phyloP scores from a whole-genome alignment of 2,113 vertebrate species.

The Peromyscus maniculatus region DNA sequence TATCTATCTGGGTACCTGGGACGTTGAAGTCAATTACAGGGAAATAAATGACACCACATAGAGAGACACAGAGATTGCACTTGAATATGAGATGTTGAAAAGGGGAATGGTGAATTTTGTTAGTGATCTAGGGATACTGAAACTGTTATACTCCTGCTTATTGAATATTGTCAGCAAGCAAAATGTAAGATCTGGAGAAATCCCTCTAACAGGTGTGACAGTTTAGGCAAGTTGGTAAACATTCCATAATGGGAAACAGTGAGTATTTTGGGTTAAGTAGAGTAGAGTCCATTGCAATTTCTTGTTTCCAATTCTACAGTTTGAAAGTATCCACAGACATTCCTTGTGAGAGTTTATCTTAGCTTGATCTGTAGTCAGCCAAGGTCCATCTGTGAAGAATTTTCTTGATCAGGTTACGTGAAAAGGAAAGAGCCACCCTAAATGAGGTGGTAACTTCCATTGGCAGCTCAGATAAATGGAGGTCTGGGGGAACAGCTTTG shows the following conservation, averaged over 20 bases:
- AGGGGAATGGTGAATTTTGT: neutral
- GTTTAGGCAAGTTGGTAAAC: neutral
- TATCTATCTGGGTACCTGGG: neutral
- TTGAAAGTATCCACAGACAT: no score
- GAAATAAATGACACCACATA: neutral
- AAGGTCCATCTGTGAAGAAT: neutral
- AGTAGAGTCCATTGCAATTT: neutral
- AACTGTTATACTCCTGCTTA: neutral
- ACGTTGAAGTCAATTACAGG: neutral
- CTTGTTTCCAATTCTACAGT: neutral
- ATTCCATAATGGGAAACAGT: no score
- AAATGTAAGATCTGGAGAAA: neutral
- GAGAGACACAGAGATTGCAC: neutral
- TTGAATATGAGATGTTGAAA: neutral
- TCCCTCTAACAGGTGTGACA: neutral
- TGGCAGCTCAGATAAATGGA: neutral
- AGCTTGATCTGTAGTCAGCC: neutral
- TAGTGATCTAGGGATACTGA: neutral
- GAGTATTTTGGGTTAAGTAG: no score
- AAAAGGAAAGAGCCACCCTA: neutral
- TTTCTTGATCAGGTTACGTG: neutral
- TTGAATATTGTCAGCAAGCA: neutral
- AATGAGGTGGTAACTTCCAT: neutral
- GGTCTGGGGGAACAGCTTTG: neutral
- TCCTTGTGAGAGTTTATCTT: neutral